Conservation (phyloP, 2,113 vertebrate species). For the Oreocharis arfaki region DNA sequence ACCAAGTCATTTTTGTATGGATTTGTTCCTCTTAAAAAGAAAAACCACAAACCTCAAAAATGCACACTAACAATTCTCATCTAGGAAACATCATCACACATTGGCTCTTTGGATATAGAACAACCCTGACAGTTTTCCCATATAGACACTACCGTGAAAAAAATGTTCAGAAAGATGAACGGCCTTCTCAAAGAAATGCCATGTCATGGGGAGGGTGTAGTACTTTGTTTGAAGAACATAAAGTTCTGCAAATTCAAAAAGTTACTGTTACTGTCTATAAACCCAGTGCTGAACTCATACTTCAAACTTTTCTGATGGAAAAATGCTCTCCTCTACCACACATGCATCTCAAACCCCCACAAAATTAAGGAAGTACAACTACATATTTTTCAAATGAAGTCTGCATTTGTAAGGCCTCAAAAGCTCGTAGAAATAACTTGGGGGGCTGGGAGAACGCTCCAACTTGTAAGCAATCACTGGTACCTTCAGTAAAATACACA, state of each 20-base stretch:
- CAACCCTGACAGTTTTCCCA: neutral
- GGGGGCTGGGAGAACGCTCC: fast-evolving
- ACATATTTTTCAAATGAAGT: neutral
- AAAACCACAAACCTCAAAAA: neutral
- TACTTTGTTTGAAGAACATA: neutral
- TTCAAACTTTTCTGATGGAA: neutral
- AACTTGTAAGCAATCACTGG: neutral
- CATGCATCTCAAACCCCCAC: neutral
- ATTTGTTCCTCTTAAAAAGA: neutral
- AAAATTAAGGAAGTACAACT: neutral
- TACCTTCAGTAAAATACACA: neutral
- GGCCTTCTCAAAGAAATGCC: neutral
- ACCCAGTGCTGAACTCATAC: neutral
- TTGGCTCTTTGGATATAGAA: fast-evolving
- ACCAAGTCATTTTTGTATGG: neutral
- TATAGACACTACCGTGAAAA: neutral
- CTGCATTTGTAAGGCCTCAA: neutral
- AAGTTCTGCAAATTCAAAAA: neutral
- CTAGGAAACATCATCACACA: neutral
- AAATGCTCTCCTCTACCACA: neutral
- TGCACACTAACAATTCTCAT: neutral
- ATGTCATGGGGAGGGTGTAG: neutral
- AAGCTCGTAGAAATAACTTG: neutral
- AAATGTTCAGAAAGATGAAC: neutral
- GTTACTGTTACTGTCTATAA: neutral